Evolutionary conservation across 2,113 vertebrate species (phyloP), one percentile per base, ranked within the genome.

Genomic region (Channa maculata): DNA sequence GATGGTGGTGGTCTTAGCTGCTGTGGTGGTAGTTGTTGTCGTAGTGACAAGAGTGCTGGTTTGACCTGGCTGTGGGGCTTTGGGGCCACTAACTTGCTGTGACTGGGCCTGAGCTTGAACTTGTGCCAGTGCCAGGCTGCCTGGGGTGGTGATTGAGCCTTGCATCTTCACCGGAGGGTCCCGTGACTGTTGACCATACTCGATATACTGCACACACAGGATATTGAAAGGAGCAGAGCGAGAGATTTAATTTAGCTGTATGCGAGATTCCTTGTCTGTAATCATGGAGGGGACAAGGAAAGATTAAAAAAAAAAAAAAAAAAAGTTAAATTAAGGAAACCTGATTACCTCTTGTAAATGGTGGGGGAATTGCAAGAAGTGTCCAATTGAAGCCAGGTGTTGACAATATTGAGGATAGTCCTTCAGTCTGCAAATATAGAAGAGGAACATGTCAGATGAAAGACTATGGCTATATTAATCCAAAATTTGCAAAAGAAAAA

Each of bases 121-220:
- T 66, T 97, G 96, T 70, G 97, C 97, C 82, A 99, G 93, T 61
- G 98, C 98, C 94, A 98, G 95, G 89, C 98, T 99, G 82, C 98
- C 98, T 53, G 98, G 98, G 34, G 98, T 99, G 71, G 98, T 99
- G 91, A 99, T 97, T 77, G 97, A 98, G 50, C 97, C 98, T 86
- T 99, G 98, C 98, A 99, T 99, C 95, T 99, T 99, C 93, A 98
- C 98, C 80, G 98, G 98, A 93, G 98, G 98, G 80, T 99, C 98
- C 95, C 98, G 94, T 80, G 98, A 99, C 84, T 99, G 98, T 88
- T 99, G 98, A 86, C 98, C 98, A 49, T 99, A 99, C 86, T 99
- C 98, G 15, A 99, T 98, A 93, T 99, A 99, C 98, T 99, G 80
- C 66, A 92, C 91, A 66, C 92, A 95, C 87, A 93, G 85, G 89